These are phyloP conservation scores for Nasonovia ribisnigri DNA, from an alignment of 2,888 invertebrate species.

Conservation along the genomic window DNA sequence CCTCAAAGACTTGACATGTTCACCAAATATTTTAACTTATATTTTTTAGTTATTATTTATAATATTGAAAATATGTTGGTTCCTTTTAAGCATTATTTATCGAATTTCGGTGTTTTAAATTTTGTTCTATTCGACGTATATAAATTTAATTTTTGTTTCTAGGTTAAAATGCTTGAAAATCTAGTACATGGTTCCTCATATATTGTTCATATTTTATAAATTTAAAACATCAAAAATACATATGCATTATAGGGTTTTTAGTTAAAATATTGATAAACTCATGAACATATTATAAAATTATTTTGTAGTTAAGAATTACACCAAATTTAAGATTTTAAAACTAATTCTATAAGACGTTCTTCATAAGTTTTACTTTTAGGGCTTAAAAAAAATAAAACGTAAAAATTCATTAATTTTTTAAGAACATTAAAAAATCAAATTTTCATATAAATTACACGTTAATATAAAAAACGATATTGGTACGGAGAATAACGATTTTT, in stretches of 20 bases:
- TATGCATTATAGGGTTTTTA: background rate
- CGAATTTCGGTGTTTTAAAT: background rate
- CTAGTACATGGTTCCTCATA: background rate
- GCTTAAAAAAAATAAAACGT: background rate
- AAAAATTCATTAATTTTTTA: background rate
- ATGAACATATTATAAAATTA: background rate
- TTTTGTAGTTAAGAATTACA: background rate
- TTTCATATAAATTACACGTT: background rate
- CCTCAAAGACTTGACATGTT: background rate
- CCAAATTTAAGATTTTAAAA: background rate
- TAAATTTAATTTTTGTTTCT: background rate
- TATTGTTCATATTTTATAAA: background rate
- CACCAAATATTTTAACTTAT: background rate
- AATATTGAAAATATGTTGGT: background rate
- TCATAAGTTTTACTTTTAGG: background rate
- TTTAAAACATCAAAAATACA: background rate
- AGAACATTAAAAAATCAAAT: background rate
- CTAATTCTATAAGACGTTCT: background rate
- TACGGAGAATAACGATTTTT: background rate
- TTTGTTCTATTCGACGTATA: background rate
- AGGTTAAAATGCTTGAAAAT: background rate
- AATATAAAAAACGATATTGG: background rate
- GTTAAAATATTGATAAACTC: background rate
- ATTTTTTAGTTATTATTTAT: background rate
- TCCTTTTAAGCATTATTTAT: background rate